Percentiles rank a stretch among this genome's conserved stretches.
These are phyloP conservation scores for Coecobrya sp. DNA, from an alignment of 2,888 invertebrate genomes.

Conservation along the genomic window DNA sequence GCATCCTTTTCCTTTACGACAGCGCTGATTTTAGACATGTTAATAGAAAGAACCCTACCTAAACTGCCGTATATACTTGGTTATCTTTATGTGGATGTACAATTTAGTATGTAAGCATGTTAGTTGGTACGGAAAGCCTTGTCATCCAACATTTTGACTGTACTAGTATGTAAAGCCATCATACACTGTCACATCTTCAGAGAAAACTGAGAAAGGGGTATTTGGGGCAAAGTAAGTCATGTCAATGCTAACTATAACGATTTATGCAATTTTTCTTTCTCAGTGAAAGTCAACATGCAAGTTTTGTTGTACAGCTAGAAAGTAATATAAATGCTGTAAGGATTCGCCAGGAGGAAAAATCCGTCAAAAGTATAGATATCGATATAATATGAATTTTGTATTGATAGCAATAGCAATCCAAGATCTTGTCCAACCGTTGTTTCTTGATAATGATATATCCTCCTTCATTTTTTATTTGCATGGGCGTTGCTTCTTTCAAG, in stretches of 20 bases:
- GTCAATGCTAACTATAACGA: not conserved
- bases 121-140: too few species aligned
- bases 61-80: too few species aligned
- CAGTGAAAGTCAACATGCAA: not conserved
- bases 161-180: too few species aligned
- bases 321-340: not conserved
- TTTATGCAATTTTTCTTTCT: not conserved
- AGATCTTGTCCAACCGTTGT: slow-evolving; percentile 5
- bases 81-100: too few species aligned
- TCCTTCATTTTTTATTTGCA: slow-evolving; percentile 37
- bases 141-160: too few species aligned
- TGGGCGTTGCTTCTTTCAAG: slow-evolving; percentile 45
- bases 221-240: slow-evolving; percentile 4
- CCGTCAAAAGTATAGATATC: too few species aligned
- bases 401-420: slow-evolving; percentile 35
- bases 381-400: not conserved
- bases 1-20: not conserved
- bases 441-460: slow-evolving; percentile 34
- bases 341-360: too few species aligned
- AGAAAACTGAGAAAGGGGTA: not conserved
- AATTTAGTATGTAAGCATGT: too few species aligned
- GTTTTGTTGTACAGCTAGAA: not conserved
- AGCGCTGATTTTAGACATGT: not conserved
- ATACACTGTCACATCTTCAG: too few species aligned
- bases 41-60: too few species aligned